phyloP scores from a whole-genome alignment of 2,888 invertebrate genomes.

The Patella depressa region DNA sequence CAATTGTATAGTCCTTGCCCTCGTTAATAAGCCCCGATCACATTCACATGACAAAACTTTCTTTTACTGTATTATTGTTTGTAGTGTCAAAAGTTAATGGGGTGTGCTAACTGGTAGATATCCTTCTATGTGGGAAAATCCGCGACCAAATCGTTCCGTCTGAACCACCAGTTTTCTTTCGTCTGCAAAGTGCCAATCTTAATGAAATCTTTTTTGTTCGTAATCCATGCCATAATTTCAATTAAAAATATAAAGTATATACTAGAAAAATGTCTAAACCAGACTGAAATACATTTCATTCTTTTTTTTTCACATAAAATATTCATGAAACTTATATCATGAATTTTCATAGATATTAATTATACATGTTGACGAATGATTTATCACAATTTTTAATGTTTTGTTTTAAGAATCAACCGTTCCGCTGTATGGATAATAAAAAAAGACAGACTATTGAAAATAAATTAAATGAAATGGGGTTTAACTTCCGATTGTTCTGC shows the following conservation, averaged over 20 bases:
- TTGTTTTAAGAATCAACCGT: too few relatives aligned
- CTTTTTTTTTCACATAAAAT: too few relatives aligned
- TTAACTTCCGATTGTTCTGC: too few relatives aligned
- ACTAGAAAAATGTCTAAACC: neutral
- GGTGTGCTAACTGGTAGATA: slow-evolving; percentile 10
- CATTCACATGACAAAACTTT: slow-evolving; percentile 5
- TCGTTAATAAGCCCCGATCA: slow-evolving; percentile 13
- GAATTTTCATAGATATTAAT: too few relatives aligned
- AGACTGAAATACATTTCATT: neutral
- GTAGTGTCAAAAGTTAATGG: slow-evolving; percentile 11
- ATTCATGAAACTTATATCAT: too few relatives aligned
- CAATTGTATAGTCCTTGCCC: neutral
- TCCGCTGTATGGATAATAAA: too few relatives aligned
- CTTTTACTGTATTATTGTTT: slow-evolving; percentile 9
- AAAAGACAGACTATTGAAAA: too few relatives aligned
- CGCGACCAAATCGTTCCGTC: neutral
- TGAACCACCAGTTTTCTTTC: neutral
- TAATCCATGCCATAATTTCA: slow-evolving; percentile 12
- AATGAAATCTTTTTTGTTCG: slow-evolving; percentile 2
- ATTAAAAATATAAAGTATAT: neutral
- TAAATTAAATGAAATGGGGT: too few relatives aligned
- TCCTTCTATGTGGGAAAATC: neutral
- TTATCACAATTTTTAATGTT: too few relatives aligned
- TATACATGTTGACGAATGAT: too few relatives aligned
- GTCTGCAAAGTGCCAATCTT: slow-evolving; percentile 1